Evolutionary conservation across 2,797 vertebrate species (phyloP), one percentile per base, ranked within the genome.

Genomic region (Antrozous pallidus): DNA sequence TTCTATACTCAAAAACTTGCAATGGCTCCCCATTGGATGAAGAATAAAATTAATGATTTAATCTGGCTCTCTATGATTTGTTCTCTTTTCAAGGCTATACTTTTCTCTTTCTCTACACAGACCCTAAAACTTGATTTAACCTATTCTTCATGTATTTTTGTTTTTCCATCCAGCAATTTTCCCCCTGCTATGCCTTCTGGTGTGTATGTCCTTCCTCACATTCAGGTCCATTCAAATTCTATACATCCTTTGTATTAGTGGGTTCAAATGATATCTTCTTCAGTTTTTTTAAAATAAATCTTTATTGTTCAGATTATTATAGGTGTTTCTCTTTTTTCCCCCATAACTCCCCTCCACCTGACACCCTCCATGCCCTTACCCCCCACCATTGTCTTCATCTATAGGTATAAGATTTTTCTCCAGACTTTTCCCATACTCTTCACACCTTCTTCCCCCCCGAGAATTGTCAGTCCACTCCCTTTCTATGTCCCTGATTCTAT

Each of bases 11-110:
- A 90, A 40, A 91, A 88, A 38, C 2, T 3, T 89, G 87, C 26
- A 63, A 40, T 56, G 56, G 10, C 3, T 79, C 40, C 45, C 33
- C 24, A 31, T 24, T 93, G 80, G 33, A 2, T 70, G 6, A 8
- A 85, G 33, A 96, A 90, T 77, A 73, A 40, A 94, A 90, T 58
- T 85, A 83, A 77, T 40, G 8, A 33, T 18, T 95, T 88, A 87
- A 74, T 63, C 20, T 79, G 40, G 11, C 9, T 40, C 26, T 63
- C 7, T 93, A 1, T n/a, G 61, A 75, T 61, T 16, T 74, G 7
- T 56, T 74, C 18, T 42, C 10, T 20, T 90, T 95, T 74, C 83
- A 95, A 42, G 8, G 38, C 84, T 88, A 70, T 51, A 82, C 24
- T 31, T 36, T 71, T 16, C 0, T 96, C 10, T 31, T 85, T 45